Percentiles rank a stretch among this genome's conserved stretches.
These are phyloP conservation scores for Etheostoma perlongum DNA, from an alignment of 2,797 vertebrate species.

Conservation along the genomic window DNA sequence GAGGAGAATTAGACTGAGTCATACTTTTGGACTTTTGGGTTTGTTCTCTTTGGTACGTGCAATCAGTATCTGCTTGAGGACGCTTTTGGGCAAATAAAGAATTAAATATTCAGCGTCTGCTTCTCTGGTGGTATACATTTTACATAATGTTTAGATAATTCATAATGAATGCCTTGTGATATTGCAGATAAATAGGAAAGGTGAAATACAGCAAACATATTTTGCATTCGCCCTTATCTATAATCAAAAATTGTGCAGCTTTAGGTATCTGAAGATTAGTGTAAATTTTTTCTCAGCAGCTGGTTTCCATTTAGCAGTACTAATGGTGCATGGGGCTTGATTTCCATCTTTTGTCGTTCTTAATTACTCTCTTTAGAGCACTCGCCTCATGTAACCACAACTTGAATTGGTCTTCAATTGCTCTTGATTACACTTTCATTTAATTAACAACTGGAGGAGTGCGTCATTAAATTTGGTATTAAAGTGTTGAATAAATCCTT, in stretches of 20 bases:
- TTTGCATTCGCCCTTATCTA: slow-evolving; percentile 9
- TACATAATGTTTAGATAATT: slow-evolving; percentile 52
- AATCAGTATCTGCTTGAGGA: slow-evolving; percentile 39
- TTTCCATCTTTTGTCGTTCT: slow-evolving; percentile 63
- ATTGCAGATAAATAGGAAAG: slow-evolving; percentile 20
- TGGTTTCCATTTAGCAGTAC: slow-evolving; percentile 20
- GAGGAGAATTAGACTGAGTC: slow-evolving; percentile 59
- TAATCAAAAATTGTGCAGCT: slow-evolving; percentile 6
- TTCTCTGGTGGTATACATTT: slow-evolving; percentile 49
- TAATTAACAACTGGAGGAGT: slow-evolving; percentile 63
- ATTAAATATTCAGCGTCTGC: slow-evolving; percentile 46
- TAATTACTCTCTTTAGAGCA: slow-evolving; percentile 70
- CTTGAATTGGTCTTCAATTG: slow-evolving; percentile 67
- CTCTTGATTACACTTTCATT: slow-evolving; percentile 71
- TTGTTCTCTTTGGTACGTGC: slow-evolving; percentile 1
- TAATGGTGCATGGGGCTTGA: slow-evolving; percentile 22
- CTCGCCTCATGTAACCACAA: slow-evolving; percentile 66
- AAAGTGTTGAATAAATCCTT: slow-evolving; percentile 60
- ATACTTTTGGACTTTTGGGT: slow-evolving; percentile 8
- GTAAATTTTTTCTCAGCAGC: slow-evolving; percentile 25
- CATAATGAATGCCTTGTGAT: slow-evolving; percentile 34
- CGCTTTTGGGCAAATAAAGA: slow-evolving; percentile 51
- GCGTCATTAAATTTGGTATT: slow-evolving; percentile 64
- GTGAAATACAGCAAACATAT: slow-evolving; percentile 10
- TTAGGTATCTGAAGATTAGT: slow-evolving; percentile 25